A percentile compares a stretch with the other conserved stretches of the same genome.
Evolutionary conservation across 2,797 vertebrate species (phyloP).

Genomic region (Apogon hyalosoma): DNA sequence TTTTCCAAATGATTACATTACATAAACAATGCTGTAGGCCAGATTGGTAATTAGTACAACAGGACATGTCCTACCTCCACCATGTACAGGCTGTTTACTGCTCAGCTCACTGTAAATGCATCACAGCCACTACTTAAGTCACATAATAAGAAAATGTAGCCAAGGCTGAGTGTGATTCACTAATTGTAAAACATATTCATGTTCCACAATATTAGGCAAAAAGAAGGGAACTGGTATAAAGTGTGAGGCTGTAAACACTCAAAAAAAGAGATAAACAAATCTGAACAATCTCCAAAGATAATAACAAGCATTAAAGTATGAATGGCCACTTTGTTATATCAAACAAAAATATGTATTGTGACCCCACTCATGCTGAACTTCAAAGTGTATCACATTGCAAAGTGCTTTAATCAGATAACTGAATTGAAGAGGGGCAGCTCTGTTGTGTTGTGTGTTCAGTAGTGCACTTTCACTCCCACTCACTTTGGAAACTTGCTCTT

Average conservation of each 20-base stretch:
- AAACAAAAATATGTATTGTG: slow-evolving; percentile 28
- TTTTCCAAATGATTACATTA: slow-evolving; percentile 73
- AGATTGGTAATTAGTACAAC: slow-evolving; percentile 63
- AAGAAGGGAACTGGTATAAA: slow-evolving; percentile 11
- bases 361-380: slow-evolving; percentile 41
- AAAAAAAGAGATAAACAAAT: neutral
- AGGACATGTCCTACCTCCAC: slow-evolving; percentile 62
- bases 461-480: slow-evolving; percentile 53
- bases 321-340: slow-evolving; percentile 41
- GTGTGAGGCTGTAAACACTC: neutral
- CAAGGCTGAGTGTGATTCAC: neutral
- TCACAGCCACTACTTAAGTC: slow-evolving; percentile 38
- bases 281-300: slow-evolving; percentile 13
- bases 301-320: slow-evolving; percentile 15
- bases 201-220: neutral
- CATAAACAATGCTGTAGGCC: slow-evolving; percentile 72
- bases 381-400: slow-evolving; percentile 57
- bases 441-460: slow-evolving; percentile 29
- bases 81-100: slow-evolving; percentile 59
- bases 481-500: slow-evolving; percentile 52
- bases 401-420: slow-evolving; percentile 50
- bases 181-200: neutral
- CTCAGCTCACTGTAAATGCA: slow-evolving; percentile 43
- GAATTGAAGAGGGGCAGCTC: slow-evolving; percentile 45
- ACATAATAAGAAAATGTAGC: slow-evolving; percentile 29